Evolutionary conservation across 2,888 invertebrate genomes (phyloP), one percentile per base, ranked within the genome.

Genomic region (Synanthedon myopaeformis): DNA sequence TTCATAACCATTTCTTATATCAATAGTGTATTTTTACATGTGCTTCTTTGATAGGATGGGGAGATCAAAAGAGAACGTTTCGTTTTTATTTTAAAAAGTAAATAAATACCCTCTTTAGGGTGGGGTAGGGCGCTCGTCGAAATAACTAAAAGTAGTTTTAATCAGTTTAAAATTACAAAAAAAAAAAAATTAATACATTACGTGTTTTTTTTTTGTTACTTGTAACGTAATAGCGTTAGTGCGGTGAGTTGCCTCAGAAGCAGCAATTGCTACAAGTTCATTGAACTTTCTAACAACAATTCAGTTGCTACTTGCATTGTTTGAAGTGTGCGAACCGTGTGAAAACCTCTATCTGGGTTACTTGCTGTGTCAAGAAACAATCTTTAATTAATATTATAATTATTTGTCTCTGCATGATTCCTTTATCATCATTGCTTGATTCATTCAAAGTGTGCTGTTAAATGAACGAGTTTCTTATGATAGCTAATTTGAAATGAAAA

Each of bases 241-340:
- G 35, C 35, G 35, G 35, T 35, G 14, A 45, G 45, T 45, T 45
- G 45, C 45, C 45, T 12, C 13, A 45, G 45, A 14, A n/a, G 45
- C 14, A 45, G 13, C 45, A 13, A 45, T 45, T 45, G 45, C 45
- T 45, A 45, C 59, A 56, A 61, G 76, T 72, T 79, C 72, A 67
- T 72, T 75, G 76, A 77, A 76, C 59, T 56, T 42, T 50, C 41
- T 62, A 62, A 66, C 68, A 64, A 67, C 69, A 69, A 62, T 65
- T 67, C 59, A 63, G 66, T 67, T 67, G 68, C 67, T 65, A 70
- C 69, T 68, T 72, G 74, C 70, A 79, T 77, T 78, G 79, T 79
- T 76, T 64, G 69, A 67, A 66, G 73, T 67, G 69, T 74, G 76
- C 79, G 76, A 76, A 70, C 73, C 78, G 82, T 86, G 85, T 80